These are phyloP conservation scores for Agonopterix alstromeriana DNA, from an alignment of 2,888 invertebrate species.

Conservation along the genomic window DNA sequence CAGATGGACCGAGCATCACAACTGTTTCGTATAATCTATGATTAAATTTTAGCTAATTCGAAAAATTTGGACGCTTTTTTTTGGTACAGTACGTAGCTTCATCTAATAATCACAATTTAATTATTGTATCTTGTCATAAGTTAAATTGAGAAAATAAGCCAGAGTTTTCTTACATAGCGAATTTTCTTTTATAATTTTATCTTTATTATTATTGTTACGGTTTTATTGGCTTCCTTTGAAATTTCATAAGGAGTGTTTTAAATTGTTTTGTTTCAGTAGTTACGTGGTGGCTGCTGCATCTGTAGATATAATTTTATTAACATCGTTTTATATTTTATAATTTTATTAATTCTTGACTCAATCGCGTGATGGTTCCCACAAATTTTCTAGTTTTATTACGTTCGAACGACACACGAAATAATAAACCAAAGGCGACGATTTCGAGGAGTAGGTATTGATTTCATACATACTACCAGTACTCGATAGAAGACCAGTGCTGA, in stretches of 20 bases:
- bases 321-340: too few relatives aligned
- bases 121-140: conserved; percentile 69
- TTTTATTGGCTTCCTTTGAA: conserved; percentile 13
- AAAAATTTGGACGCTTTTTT: conserved; percentile 65
- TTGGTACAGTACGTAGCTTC: conserved; percentile 48
- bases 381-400: too few relatives aligned
- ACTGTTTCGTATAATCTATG: conserved; percentile 15
- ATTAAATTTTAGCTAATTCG: conserved; percentile 47
- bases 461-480: too few relatives aligned
- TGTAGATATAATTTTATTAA: conserved; percentile 2
- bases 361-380: too few relatives aligned
- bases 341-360: too few relatives aligned
- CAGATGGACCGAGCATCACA: conserved; percentile 18
- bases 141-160: conserved; percentile 20
- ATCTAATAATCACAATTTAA: conserved; percentile 58
- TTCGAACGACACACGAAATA: too few relatives aligned
- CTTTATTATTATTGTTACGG: conserved; percentile 18
- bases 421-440: too few relatives aligned
- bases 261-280: not conserved
- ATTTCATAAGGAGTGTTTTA: conserved; percentile 7
- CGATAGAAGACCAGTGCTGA: too few relatives aligned
- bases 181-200: conserved; percentile 1
- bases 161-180: conserved; percentile 15
- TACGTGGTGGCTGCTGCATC: conserved; percentile 10
- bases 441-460: too few relatives aligned